Percentiles rank a stretch among this genome's conserved stretches.
These are phyloP conservation scores for Phoebastria nigripes DNA, from an alignment of 2,797 vertebrate genomes.

Conservation along the genomic window DNA sequence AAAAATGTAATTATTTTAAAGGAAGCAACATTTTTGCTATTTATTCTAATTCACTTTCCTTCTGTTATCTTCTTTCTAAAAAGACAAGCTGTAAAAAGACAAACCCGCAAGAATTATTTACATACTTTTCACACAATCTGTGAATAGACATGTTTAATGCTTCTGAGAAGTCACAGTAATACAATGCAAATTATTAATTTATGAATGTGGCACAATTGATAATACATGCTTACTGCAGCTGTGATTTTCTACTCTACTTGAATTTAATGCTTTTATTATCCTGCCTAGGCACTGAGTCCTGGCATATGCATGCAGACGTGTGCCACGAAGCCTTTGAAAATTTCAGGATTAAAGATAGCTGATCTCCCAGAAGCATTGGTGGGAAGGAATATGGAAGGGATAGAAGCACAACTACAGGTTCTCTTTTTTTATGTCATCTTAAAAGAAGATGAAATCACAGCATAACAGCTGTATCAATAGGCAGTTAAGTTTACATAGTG, in stretches of 20 bases:
- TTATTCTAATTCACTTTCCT: slow-evolving; percentile 20
- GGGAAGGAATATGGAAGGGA: not conserved
- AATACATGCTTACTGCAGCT: slow-evolving; percentile 23
- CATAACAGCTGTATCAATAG: not conserved
- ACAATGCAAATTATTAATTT: slow-evolving; percentile 49
- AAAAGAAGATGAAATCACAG: not conserved
- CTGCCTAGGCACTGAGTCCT: not conserved
- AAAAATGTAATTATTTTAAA: slow-evolving; percentile 11
- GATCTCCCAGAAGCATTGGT: not conserved
- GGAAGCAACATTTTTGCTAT: not conserved
- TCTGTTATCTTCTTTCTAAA: not conserved
- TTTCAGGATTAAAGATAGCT: not conserved
- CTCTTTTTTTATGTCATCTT: not conserved
- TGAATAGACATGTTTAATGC: slow-evolving; percentile 8
- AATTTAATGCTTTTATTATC: slow-evolving; percentile 36
- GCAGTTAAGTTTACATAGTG: not conserved
- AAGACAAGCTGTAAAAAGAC: not conserved
- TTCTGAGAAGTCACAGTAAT: slow-evolving; percentile 30
- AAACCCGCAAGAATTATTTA: slow-evolving; percentile 35
- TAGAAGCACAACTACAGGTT: not conserved
- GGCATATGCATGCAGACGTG: not conserved
- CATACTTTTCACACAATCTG: not conserved
- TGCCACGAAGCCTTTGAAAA: slow-evolving; percentile 24
- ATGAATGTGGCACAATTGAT: slow-evolving; percentile 17
- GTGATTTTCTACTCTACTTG: slow-evolving; percentile 26